Evolutionary conservation across 2,888 invertebrate genomes (phyloP).

Genomic region (Volucella zonaria): DNA sequence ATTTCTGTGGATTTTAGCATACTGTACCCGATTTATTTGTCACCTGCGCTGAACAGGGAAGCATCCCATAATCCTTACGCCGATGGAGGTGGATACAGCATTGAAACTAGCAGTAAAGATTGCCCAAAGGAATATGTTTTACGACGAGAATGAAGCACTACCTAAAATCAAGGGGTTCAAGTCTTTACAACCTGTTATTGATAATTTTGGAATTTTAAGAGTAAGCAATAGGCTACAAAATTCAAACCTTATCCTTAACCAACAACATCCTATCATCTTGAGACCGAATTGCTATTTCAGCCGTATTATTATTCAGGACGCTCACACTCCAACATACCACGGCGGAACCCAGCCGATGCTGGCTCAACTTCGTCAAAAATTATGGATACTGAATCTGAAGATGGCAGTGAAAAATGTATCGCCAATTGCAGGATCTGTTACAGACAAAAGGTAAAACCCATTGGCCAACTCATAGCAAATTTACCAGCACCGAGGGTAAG

Average conservation of each 20-base stretch:
- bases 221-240: slow-evolving; percentile 34
- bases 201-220: slow-evolving; percentile 13
- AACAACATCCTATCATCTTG: slow-evolving; percentile 20
- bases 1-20: slow-evolving; percentile 5
- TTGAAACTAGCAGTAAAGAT: slow-evolving; percentile 2
- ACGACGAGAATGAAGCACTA: slow-evolving; percentile 3
- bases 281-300: slow-evolving; percentile 7
- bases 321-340: slow-evolving; percentile 4
- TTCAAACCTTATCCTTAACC: neutral
- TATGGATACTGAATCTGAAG: slow-evolving; percentile 39
- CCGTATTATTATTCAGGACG: neutral
- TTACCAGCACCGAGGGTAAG: slow-evolving; percentile 33
- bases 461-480: too few relatives aligned
- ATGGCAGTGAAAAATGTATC: slow-evolving; percentile 17
- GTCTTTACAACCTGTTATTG: slow-evolving; percentile 13
- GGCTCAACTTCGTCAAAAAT: slow-evolving; percentile 2
- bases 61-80: neutral
- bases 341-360: slow-evolving; percentile 16
- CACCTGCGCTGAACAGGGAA: neutral
- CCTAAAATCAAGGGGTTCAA: slow-evolving; percentile 16
- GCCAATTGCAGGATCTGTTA: slow-evolving; percentile 62
- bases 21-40: neutral
- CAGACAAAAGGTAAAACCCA: slow-evolving; percentile 2
- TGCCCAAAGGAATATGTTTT: neutral
- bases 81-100: too few relatives aligned